phyloP scores from a whole-genome alignment of 2,113 vertebrate genomes.

The Fulmarus glacialis region DNA sequence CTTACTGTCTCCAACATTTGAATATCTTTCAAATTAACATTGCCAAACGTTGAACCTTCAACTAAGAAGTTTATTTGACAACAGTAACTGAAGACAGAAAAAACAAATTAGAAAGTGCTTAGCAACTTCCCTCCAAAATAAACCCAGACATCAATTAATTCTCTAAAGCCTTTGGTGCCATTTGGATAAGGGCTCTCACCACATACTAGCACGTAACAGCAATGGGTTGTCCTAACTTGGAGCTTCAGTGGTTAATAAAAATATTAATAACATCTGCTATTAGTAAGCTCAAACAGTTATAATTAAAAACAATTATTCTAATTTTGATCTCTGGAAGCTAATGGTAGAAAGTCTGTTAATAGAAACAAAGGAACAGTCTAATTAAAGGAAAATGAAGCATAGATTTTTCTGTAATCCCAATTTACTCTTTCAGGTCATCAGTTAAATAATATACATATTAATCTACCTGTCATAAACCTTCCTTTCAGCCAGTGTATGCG shows the following conservation, averaged over 20 bases:
- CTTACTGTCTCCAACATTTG: constrained; percentile 7
- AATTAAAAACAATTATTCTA: neutral
- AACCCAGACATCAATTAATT: neutral
- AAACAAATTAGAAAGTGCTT: constrained; percentile 28
- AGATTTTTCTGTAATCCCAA: constrained; percentile 30
- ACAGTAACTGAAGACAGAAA: neutral
- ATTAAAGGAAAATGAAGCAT: constrained; percentile 53
- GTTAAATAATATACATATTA: constrained; percentile 25
- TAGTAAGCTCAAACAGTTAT: constrained; percentile 20
- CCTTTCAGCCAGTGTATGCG: constrained; percentile 17
- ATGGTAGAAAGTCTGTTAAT: neutral
- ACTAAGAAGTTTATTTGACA: constrained; percentile 36
- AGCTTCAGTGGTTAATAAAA: constrained; percentile 48
- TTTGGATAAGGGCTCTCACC: neutral
- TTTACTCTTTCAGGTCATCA: constrained; percentile 16
- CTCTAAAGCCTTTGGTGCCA: constrained; percentile 41
- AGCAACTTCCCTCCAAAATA: constrained; percentile 29
- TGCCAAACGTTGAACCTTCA: constrained; percentile 18
- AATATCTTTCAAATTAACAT: neutral
- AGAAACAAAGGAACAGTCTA: constrained; percentile 28
- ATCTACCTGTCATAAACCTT: neutral
- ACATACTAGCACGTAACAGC: neutral
- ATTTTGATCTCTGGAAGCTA: neutral
- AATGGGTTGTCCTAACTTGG: neutral
- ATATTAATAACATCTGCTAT: neutral